Evolutionary conservation across 2,797 vertebrate genomes (phyloP), one percentile per base, ranked within the genome.

Genomic region (Xiphorhynchus erythropygius): DNA sequence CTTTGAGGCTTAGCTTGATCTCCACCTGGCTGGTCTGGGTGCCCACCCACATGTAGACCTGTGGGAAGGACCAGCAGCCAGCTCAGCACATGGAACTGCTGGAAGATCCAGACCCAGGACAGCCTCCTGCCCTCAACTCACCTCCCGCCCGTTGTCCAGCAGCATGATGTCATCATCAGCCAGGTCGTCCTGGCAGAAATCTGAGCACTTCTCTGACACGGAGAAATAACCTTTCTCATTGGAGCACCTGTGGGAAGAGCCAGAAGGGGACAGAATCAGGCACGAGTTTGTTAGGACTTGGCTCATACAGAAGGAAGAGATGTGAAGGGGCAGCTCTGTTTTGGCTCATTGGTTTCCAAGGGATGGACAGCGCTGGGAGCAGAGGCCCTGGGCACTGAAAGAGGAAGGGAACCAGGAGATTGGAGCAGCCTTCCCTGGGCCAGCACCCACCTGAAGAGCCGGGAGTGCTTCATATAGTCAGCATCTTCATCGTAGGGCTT

Each of bases 31-130:
- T 99, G 63, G 99, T 99, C 98, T 99, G 99, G 30, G 98, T 98
- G 42, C 99, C 99, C 14, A 99, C 99, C 99, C 99, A 99, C 99
- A 99, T 99, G 97, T 99, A 99, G 84, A 99, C 99, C 99, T 99
- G 97, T 1, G 17, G 94, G 67, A 62, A 60, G 63, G 52, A 64
- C 21, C 4, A 52, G 56, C 22, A 82, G 50, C 39, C 0, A 23
- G 70, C 52, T 87, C 39, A 87, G 77, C 25, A 10, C 15, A 18
- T 63, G 23, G 30, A 76, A 25, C 30, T 15, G 2, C n/a, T 4
- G n/a, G 30, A 11, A 76, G 32, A 27, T n/a, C 13, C 2, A 3
- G 24, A 10, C 5, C 4, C 4, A 28, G 32, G 41, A 28, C 1
- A 19, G 46, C n/a, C 35, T 46, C 28, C 0, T 4, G 4, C 92